These are phyloP conservation scores for Myrmecobius fasciatus DNA, from an alignment of 2,113 vertebrate species.

Conservation along the genomic window DNA sequence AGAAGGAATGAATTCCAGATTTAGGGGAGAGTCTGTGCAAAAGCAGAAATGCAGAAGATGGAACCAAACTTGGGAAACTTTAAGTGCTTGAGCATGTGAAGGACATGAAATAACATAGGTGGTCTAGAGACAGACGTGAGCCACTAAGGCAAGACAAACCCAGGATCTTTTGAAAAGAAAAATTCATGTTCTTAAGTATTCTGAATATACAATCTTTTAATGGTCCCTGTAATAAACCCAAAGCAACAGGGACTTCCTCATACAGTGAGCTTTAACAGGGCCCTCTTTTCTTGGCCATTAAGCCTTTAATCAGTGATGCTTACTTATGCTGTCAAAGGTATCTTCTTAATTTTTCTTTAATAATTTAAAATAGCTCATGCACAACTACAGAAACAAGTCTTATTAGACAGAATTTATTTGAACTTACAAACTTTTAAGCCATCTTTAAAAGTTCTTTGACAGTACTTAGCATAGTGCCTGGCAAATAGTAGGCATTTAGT, in stretches of 20 bases:
- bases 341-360: background rate
- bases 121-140: background rate
- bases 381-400: background rate
- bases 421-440: slow-evolving; percentile 24
- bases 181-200: background rate
- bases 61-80: background rate
- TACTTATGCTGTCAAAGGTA: slow-evolving; percentile 19
- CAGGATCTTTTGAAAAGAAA: background rate
- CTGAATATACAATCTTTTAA: background rate
- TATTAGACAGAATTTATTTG: background rate
- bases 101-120: background rate
- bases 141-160: background rate
- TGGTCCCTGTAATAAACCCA: background rate
- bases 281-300: slow-evolving; percentile 2
- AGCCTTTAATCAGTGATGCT: slow-evolving; percentile 16
- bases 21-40: background rate
- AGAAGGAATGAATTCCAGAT: background rate
- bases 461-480: background rate
- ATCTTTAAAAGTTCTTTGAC: background rate
- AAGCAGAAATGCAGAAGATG: background rate
- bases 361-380: background rate
- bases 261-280: background rate
- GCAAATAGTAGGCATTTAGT: background rate
- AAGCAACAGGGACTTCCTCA: background rate
- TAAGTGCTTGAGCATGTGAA: background rate